phyloP scores from a whole-genome alignment of 2,888 invertebrate genomes.

The Mythimna vitellina region DNA sequence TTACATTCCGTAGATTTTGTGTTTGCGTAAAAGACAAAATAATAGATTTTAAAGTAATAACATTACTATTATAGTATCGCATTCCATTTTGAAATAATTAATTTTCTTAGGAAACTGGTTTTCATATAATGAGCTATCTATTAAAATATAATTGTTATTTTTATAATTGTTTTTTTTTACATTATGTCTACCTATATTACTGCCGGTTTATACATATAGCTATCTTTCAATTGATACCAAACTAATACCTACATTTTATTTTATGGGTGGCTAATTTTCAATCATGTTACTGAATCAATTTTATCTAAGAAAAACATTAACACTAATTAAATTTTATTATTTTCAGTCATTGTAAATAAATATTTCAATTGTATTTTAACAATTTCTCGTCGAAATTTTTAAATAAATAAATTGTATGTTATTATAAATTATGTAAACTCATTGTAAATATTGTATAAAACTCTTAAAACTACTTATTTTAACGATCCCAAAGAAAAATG shows the following conservation, averaged over 20 bases:
- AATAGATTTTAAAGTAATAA: not conserved
- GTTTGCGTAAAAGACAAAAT: constrained; percentile 26
- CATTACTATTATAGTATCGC: not conserved
- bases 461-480: constrained; percentile 64
- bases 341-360: constrained; percentile 61
- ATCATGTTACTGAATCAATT: constrained; percentile 24
- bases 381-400: constrained; percentile 64
- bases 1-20: constrained; percentile 45
- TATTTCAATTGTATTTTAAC: constrained; percentile 58
- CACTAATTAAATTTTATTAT: constrained; percentile 20
- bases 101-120: not conserved
- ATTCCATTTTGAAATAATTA: constrained; percentile 36
- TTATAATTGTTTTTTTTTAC: constrained; percentile 1
- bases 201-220: not conserved
- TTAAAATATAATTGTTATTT: constrained; percentile 7
- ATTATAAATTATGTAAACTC: constrained; percentile 51
- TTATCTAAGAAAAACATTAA: constrained; percentile 9
- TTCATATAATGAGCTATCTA: not conserved
- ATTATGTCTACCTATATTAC: not conserved
- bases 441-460: constrained; percentile 70
- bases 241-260: not conserved
- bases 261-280: constrained; percentile 18
- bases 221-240: not conserved
- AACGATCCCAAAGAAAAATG: constrained; percentile 87
- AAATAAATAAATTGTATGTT: constrained; percentile 57